Conservation (phyloP, 30 jellyfish, hydroid and myxozoan species). For the Clytia hemisphaerica region DNA sequence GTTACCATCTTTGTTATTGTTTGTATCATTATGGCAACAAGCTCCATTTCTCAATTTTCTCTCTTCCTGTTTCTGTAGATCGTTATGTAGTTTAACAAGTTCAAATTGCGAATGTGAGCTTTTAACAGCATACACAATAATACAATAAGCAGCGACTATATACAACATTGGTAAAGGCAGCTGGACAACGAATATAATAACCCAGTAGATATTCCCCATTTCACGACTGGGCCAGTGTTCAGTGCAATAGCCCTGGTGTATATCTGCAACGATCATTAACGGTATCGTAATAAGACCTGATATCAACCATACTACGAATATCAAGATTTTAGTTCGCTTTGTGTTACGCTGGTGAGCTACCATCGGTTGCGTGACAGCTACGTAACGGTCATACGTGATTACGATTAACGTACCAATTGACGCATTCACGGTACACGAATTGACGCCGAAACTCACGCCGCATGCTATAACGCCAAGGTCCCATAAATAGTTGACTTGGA, state of each 20-base stretch:
- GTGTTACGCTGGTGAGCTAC: conserved; percentile 33
- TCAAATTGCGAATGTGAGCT: conserved; percentile 30
- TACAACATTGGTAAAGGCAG: conserved; percentile 53
- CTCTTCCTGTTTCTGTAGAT: too few species aligned
- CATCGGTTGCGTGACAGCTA: conserved; percentile 67
- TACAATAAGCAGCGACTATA: conserved; percentile 51
- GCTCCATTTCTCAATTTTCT: too few species aligned
- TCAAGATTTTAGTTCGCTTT: conserved; percentile 17
- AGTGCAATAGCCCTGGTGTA: conserved; percentile 23
- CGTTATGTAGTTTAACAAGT: not conserved
- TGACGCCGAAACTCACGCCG: conserved; percentile 51
- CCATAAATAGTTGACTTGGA: conserved; percentile 60
- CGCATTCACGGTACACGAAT: conserved; percentile 61
- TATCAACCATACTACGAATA: conserved; percentile 56
- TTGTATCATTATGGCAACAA: too few species aligned
- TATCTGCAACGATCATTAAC: conserved; percentile 48
- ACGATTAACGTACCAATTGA: conserved; percentile 80
- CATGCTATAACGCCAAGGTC: conserved; percentile 65
- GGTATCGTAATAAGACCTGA: conserved; percentile 71
- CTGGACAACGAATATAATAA: conserved; percentile 54
- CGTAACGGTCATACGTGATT: conserved; percentile 77
- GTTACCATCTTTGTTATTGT: too few species aligned
- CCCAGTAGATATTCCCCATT: conserved; percentile 55
- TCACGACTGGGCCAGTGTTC: conserved; percentile 66
- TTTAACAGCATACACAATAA: conserved; percentile 40